Percentiles rank a stretch among this genome's conserved stretches.
Evolutionary conservation across 1,140 invertebrate species (phyloP).

Genomic region (Drosophila sechellia): DNA sequence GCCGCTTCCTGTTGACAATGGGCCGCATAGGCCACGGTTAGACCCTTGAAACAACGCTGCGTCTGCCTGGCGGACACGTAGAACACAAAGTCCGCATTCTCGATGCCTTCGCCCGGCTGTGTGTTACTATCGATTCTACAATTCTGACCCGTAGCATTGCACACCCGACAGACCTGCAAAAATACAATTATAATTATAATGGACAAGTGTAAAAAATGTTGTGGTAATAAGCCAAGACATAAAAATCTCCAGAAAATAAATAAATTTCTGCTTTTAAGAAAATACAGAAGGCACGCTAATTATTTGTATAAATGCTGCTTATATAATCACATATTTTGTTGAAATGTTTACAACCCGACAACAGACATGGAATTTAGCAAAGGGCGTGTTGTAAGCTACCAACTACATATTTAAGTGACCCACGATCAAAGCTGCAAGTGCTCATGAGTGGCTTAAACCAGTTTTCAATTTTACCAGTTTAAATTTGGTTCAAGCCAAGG

Average conservation of each 20-base stretch:
- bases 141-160: conserved; percentile 93
- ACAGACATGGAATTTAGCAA: not conserved
- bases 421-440: not conserved
- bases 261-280: not conserved
- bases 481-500: conserved; percentile 10
- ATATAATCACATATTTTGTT: no score
- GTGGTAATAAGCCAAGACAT: not conserved
- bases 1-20: conserved; percentile 98
- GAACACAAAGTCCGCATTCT: conserved; percentile 96
- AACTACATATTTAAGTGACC: not conserved
- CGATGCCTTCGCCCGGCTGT: conserved; percentile 89
- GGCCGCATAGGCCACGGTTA: conserved; percentile 98
- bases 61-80: conserved; percentile 98
- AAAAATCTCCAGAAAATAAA: not conserved
- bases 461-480: conserved; percentile 10
- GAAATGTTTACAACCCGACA: no score
- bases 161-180: conserved; percentile 92
- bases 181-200: not conserved
- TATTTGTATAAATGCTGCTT: no score
- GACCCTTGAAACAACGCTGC: conserved; percentile 93
- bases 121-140: conserved; percentile 86
- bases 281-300: no score
- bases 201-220: not conserved
- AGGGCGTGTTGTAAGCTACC: not conserved
- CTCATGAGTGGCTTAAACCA: conserved; percentile 11